Percentiles rank a stretch among this genome's conserved stretches.
Conservation (phyloP, 2,888 invertebrate species). For the Osedax fenrisi region DNA sequence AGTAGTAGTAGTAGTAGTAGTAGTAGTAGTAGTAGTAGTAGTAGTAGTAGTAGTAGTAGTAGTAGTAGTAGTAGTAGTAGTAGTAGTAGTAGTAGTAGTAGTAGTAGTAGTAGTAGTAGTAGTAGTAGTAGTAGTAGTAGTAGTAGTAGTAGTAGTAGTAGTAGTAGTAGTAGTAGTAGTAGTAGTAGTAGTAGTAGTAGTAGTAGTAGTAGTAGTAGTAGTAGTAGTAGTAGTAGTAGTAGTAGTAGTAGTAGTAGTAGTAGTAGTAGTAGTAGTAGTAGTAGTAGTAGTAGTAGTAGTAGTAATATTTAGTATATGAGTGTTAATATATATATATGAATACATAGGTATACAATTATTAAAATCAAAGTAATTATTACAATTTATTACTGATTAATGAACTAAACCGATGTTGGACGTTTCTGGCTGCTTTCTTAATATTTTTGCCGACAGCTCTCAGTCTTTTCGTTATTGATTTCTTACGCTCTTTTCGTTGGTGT, state of each 20-base stretch:
- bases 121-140: constrained; percentile 27
- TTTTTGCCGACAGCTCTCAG: too few species aligned
- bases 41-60: constrained; percentile 28
- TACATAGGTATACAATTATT: too few species aligned
- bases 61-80: constrained; percentile 26
- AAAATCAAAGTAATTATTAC: too few species aligned
- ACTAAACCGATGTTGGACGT: too few species aligned
- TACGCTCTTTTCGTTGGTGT: too few species aligned
- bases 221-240: constrained; percentile 29
- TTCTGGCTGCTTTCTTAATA: too few species aligned
- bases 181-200: constrained; percentile 29
- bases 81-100: constrained; percentile 27
- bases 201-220: constrained; percentile 29
- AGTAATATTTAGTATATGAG: constrained; percentile 6
- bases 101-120: constrained; percentile 21
- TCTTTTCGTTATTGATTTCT: too few species aligned
- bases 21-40: constrained; percentile 29
- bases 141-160: constrained; percentile 28
- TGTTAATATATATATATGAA: too few species aligned
- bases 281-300: constrained; percentile 26
- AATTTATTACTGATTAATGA: too few species aligned
- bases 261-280: constrained; percentile 29
- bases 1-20: constrained; percentile 29
- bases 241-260: constrained; percentile 29
- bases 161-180: constrained; percentile 28